phyloP scores from a whole-genome alignment of 2,797 vertebrate genomes.

The Pelobates cultripes region DNA sequence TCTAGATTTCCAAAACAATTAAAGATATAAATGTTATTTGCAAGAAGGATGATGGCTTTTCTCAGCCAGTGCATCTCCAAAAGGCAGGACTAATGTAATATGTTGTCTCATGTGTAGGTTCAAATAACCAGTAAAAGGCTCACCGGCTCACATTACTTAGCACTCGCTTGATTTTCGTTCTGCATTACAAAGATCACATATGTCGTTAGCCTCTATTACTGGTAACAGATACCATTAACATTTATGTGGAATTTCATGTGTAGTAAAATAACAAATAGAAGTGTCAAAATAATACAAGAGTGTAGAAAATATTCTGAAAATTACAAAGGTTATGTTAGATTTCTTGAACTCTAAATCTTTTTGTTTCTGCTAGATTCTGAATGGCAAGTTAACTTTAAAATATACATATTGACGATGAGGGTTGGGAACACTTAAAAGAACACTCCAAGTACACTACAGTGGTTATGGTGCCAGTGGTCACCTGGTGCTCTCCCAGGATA shows the following conservation, averaged over 20 bases:
- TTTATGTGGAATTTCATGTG: not conserved
- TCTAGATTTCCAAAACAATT: not conserved
- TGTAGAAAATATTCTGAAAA: too few relatives aligned
- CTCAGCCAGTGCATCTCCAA: slow-evolving; percentile 5
- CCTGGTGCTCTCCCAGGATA: too few relatives aligned
- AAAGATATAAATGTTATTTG: slow-evolving; percentile 11
- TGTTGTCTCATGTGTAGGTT: slow-evolving; percentile 25
- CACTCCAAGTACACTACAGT: too few relatives aligned
- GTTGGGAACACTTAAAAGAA: too few relatives aligned
- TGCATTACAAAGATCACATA: slow-evolving; percentile 22
- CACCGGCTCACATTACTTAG: slow-evolving; percentile 10
- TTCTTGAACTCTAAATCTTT: too few relatives aligned
- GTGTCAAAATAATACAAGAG: too few relatives aligned
- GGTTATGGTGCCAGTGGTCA: too few relatives aligned
- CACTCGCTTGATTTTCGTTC: not conserved
- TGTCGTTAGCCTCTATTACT: slow-evolving; percentile 1
- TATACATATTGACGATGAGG: too few relatives aligned
- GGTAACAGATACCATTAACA: not conserved
- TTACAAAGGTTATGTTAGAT: too few relatives aligned
- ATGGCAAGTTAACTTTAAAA: too few relatives aligned
- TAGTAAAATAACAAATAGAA: not conserved
- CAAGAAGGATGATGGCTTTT: slow-evolving; percentile 7
- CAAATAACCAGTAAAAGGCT: slow-evolving; percentile 40
- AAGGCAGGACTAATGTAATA: slow-evolving; percentile 31
- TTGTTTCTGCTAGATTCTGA: too few relatives aligned